Conservation (phyloP, 2,797 vertebrate genomes). For the Acanthornis magna region DNA sequence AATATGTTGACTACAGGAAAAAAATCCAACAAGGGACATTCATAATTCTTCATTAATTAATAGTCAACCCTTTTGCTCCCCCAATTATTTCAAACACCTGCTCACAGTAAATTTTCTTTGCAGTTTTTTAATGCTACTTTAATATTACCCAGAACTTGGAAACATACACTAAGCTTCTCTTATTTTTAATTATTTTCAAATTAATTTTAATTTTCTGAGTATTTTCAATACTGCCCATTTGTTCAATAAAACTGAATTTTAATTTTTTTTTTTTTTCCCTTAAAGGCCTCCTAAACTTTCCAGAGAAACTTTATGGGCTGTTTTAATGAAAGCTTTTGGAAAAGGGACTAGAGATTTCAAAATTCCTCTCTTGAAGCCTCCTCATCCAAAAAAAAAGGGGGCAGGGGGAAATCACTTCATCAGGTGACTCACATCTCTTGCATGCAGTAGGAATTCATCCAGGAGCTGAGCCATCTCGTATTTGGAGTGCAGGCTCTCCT, state of each 20-base stretch:
- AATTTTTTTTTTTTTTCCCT: slow-evolving; percentile 51
- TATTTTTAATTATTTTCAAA: slow-evolving; percentile 80
- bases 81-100: slow-evolving; percentile 78
- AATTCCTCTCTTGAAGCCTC: slow-evolving; percentile 31
- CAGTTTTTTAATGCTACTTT: slow-evolving; percentile 67
- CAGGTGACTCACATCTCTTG: neutral
- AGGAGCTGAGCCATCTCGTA: neutral
- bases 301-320: slow-evolving; percentile 65
- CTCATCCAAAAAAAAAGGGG: neutral
- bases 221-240: slow-evolving; percentile 65
- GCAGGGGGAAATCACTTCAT: neutral
- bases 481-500: neutral
- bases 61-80: slow-evolving; percentile 51
- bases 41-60: slow-evolving; percentile 72
- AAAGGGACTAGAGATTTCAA: slow-evolving; percentile 24
- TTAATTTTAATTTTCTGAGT: slow-evolving; percentile 77
- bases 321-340: slow-evolving; percentile 66
- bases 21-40: slow-evolving; percentile 52
- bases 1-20: slow-evolving; percentile 57
- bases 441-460: neutral
- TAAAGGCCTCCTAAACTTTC: slow-evolving; percentile 66
- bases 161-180: slow-evolving; percentile 57
- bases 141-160: slow-evolving; percentile 71
- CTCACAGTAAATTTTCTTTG: slow-evolving; percentile 73
- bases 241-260: slow-evolving; percentile 74